Evolutionary conservation across 1,140 invertebrate genomes (phyloP), one percentile per base, ranked within the genome.

Genomic region (Apis laboriosa): DNA sequence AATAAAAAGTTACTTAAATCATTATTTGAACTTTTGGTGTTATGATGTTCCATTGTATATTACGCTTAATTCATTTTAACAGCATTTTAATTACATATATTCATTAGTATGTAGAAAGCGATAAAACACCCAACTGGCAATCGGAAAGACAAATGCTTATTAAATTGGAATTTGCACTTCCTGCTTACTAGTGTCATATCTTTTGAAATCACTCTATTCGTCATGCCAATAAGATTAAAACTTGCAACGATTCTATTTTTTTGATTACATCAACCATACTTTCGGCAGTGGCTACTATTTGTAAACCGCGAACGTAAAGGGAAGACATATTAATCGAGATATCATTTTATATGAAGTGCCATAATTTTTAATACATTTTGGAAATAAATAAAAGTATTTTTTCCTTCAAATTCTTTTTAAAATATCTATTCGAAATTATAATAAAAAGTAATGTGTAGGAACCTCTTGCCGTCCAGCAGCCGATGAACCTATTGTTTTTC

Each of bases 1-100:
- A 66, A 84, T 80, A 77, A 84, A 83, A 89, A 74, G 56, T 88
- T 72, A 77, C 68, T 84, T 64, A 86, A 79, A 81, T 85, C 34
- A 53, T 82, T 58, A 68, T 87, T 89, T 89, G 79, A 89, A 90
- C 83, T 90, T 87, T 84, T 82, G 87, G 86, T 89, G 73, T 90
- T 87, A 68, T 70, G 58, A 63, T 83, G 49, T 83, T 78, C 58
- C 51, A 19, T 72, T 71, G 81, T 72, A 72, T 82, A 49, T 79
- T 75, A 76, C 60, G 34, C 53, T 34, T 63, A 73, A 72, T 34
- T 58, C 21, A 66, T 75, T 74, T 63, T 17, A 71, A 85, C 56
- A 82, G 58, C 49, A 68, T 79, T 28, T 70, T 58, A 78, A 77
- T 71, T 68, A 79, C 58, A 64, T 56, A 82, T 55, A 63, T 80